Evolutionary conservation across 2,113 vertebrate genomes (phyloP).

Genomic region (Casuarius casuarius): DNA sequence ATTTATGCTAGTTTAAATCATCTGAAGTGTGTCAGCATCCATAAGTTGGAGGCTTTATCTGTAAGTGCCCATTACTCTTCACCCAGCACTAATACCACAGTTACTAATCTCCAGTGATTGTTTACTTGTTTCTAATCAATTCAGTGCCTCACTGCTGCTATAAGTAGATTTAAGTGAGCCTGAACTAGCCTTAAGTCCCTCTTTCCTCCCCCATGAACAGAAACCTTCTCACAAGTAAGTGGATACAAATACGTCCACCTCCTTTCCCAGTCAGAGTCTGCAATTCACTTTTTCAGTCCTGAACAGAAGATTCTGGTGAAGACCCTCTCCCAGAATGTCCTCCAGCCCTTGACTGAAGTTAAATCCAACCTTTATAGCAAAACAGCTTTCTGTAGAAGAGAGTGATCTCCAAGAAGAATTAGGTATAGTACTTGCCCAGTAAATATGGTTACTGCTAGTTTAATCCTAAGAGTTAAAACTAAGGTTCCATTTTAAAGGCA

Average conservation of each 20-base stretch:
- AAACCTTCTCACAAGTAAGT: background rate
- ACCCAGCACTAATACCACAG: background rate
- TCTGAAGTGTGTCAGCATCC: background rate
- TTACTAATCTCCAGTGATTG: background rate
- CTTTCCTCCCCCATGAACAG: background rate
- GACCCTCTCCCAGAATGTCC: background rate
- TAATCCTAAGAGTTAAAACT: background rate
- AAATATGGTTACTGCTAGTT: background rate
- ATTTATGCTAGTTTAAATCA: background rate
- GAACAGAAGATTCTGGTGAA: background rate
- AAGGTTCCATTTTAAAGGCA: background rate
- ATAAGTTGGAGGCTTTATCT: constrained; percentile 22
- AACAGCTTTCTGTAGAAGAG: background rate
- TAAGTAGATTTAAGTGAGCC: constrained; percentile 16
- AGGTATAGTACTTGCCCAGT: background rate
- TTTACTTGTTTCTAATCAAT: constrained; percentile 11
- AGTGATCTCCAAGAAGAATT: background rate
- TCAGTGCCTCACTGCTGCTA: background rate
- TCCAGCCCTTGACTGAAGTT: background rate
- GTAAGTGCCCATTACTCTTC: background rate
- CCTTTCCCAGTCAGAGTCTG: background rate
- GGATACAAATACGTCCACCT: background rate
- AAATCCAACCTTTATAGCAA: background rate
- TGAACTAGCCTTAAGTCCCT: background rate
- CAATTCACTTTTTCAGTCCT: background rate